Conservation (phyloP, 2,113 vertebrate species). For the Misgurnus mizolepis region DNA sequence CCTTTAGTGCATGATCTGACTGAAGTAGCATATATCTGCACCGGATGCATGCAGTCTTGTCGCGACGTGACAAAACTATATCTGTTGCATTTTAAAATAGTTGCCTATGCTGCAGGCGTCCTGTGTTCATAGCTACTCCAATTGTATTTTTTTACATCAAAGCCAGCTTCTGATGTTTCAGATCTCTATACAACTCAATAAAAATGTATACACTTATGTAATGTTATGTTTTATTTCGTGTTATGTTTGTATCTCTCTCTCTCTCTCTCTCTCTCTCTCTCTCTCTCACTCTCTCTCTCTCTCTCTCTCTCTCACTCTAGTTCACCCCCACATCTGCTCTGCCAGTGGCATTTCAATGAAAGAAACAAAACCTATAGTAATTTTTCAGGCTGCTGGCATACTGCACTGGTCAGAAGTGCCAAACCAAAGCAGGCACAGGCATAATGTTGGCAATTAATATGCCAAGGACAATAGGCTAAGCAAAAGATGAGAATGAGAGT, state of each 20-base stretch:
- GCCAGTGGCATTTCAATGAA: slow-evolving; percentile 25
- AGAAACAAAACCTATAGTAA: background rate
- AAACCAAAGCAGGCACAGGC: background rate
- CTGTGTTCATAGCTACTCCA: too few species aligned
- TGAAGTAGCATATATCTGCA: background rate
- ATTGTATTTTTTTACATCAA: too few species aligned
- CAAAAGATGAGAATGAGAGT: slow-evolving; percentile 45
- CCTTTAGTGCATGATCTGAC: slow-evolving; percentile 6
- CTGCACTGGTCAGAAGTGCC: background rate
- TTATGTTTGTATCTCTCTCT: background rate
- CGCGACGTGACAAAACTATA: background rate
- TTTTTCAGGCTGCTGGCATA: slow-evolving; percentile 26
- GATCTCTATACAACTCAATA: too few species aligned
- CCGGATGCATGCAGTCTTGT: background rate
- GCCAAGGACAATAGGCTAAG: slow-evolving; percentile 45
- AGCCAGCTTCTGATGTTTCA: too few species aligned
- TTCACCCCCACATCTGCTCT: background rate
- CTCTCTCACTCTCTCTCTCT: too few species aligned
- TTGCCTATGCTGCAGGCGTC: background rate
- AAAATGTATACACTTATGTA: too few species aligned
- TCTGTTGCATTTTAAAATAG: background rate
- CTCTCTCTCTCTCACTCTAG: too few species aligned
- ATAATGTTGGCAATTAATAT: slow-evolving; percentile 44
- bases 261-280: too few species aligned
- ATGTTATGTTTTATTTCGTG: too few species aligned